Evolutionary conservation across 2,888 invertebrate genomes (phyloP), one percentile per base, ranked within the genome.

Genomic region (Uloborus plumipes): DNA sequence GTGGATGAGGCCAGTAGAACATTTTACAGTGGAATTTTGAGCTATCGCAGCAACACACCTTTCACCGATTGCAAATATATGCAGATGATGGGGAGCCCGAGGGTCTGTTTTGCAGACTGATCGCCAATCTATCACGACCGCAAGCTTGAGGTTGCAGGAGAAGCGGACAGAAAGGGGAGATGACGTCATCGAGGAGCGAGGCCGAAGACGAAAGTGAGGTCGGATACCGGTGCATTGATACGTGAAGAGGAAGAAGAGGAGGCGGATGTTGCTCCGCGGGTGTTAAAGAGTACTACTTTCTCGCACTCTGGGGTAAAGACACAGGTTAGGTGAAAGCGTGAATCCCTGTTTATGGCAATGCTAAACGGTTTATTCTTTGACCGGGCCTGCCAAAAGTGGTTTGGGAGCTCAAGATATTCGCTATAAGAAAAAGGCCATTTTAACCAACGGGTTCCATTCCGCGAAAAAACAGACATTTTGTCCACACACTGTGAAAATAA

Each of bases 121-220:
- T 71, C 71, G 61, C 47, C 50, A 59, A 71, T 71, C 61, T 64
- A 64, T 78, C 71, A 55, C 65, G 71, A 65, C 77, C 77, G 67
- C 62, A 76, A 70, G 70, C 76, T 51, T 65, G 51, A 66, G 71
- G 71, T 78, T 71, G 58, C 71, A 65, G 31, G 20, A 51, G 58
- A 58, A 71, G 51, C 49, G 55, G 18, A 55, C 64, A 78, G 71
- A 71, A 22, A 50, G 22, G 49, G n/a, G 18, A 59, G 18, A 58
- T 78, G 77, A 78, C 77, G 70, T 78, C 77, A 78, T 26, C 71
- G 50, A 18, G 20, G 59, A 59, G 61, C 67, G 75, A 75, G 75
- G 75, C 61, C 75, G 75, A 75, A 75, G 58, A 67, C 50, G 71
- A 71, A 65, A 71, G 77, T 71, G 71, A 78, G 77, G 77, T 77